Conservation (phyloP, 1,140 invertebrate genomes). For the Temnothorax longispinosus region DNA sequence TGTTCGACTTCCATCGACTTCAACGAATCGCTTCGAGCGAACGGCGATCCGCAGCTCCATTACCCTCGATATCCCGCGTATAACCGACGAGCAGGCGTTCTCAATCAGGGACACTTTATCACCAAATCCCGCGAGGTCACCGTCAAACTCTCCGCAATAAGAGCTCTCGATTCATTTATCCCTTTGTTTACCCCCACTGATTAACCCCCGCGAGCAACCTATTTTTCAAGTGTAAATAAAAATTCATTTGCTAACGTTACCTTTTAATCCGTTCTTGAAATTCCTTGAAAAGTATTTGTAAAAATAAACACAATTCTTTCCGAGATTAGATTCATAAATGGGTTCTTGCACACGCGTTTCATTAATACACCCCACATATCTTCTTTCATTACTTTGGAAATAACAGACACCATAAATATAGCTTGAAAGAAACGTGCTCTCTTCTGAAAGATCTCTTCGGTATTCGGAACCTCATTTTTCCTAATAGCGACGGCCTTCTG, state of each 20-base stretch:
- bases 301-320: not conserved
- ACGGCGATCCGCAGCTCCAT: slow-evolving; percentile 37
- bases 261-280: not conserved
- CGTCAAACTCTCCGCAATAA: not conserved
- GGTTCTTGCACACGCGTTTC: not conserved
- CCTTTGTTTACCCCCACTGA: not conserved
- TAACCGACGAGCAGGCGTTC: slow-evolving; percentile 10
- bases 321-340: not conserved
- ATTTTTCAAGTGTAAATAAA: not conserved
- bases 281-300: not conserved
- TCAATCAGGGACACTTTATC: slow-evolving; percentile 32
- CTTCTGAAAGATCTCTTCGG: not conserved
- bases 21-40: slow-evolving; percentile 26
- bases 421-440: not conserved
- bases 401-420: not conserved
- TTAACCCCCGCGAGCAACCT: not conserved
- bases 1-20: slow-evolving; percentile 48
- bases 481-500: not conserved
- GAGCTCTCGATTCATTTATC: not conserved
- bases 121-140: not conserved
- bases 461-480: not conserved
- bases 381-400: not conserved
- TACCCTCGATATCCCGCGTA: slow-evolving; percentile 42
- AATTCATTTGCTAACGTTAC: not conserved
- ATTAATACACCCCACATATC: not conserved